Evolutionary conservation across 2,797 vertebrate genomes (phyloP), one percentile per base, ranked within the genome.

Genomic region (Pristis pectinata): DNA sequence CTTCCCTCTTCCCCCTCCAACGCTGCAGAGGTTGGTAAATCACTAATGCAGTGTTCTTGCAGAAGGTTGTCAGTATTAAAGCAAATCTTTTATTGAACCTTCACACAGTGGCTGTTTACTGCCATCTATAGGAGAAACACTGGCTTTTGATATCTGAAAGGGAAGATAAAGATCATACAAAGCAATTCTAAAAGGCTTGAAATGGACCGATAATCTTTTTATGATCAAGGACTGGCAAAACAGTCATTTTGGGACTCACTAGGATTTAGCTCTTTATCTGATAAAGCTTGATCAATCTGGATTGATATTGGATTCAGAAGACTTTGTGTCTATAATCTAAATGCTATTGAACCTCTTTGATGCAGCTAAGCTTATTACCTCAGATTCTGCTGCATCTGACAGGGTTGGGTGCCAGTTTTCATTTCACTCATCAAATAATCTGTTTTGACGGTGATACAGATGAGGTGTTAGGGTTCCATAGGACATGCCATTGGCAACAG

Each of bases 1-100:
- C n/a, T 34, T n/a, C n/a, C 56, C 82, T 82, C 8, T 67, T 41
- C 41, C 61, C 87, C 19, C 24, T 3, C n/a, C 59, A 41, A 37
- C n/a, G n/a, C 87, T 67, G 87, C 87, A 67, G 61, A 67, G 91
- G 91, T 67, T 67, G 87, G n/a, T 67, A 64, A n/a, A 59, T 41
- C 59, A 24, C n/a, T 91, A n/a, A 24, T 91, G 87, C 85, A 89
- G 56, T 37, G 61, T 61, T 67, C n/a, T 24, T 9, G 19, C 61
- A 91, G 34, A n/a, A 64, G n/a, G 37, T 59, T 34, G 53, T 87
- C 15, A n/a, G 59, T 41, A 37, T 15, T 91, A n/a, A 59, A 91
- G 59, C 59, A 91, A n/a, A 64, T n/a, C 67, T 8, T 67, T 91
- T 41, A 91, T n/a, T 61, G 59, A 91, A 61, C 8, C n/a, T 41